Evolutionary conservation across 2,797 vertebrate species (phyloP).

Genomic region (Sebastes vulpes): DNA sequence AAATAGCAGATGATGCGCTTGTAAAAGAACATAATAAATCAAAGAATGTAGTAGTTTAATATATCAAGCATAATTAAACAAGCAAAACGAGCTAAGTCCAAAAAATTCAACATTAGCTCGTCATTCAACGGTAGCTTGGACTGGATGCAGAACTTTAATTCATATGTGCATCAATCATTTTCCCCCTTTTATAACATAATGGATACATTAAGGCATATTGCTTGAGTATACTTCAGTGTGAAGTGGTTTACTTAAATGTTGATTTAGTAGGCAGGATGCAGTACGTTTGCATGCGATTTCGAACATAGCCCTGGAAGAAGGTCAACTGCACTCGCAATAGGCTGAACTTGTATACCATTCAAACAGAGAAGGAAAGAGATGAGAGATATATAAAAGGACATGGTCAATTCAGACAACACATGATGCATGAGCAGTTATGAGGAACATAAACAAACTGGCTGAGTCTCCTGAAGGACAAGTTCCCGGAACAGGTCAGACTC

Average conservation of each 20-base stretch:
- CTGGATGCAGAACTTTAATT: constrained; percentile 72
- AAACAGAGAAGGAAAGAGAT: neutral
- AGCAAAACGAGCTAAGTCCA: too few species aligned
- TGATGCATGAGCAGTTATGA: neutral
- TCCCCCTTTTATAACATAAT: constrained; percentile 69
- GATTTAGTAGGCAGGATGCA: neutral
- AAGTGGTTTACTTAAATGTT: neutral
- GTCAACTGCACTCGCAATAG: neutral
- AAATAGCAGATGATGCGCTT: neutral
- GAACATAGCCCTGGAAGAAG: neutral
- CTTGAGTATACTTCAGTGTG: neutral
- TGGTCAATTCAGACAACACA: neutral
- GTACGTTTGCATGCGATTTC: neutral
- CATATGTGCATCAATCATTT: constrained; percentile 84
- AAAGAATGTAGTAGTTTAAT: neutral
- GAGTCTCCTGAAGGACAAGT: neutral
- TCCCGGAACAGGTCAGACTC: neutral
- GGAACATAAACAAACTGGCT: neutral
- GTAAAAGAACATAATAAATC: neutral
- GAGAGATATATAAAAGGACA: neutral
- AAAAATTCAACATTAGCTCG: neutral
- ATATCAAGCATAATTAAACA: neutral
- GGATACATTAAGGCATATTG: constrained; percentile 33
- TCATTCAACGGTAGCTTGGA: neutral
- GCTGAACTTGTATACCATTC: neutral